phyloP scores from a whole-genome alignment of 2,888 invertebrate genomes.

The Phortica okadai region DNA sequence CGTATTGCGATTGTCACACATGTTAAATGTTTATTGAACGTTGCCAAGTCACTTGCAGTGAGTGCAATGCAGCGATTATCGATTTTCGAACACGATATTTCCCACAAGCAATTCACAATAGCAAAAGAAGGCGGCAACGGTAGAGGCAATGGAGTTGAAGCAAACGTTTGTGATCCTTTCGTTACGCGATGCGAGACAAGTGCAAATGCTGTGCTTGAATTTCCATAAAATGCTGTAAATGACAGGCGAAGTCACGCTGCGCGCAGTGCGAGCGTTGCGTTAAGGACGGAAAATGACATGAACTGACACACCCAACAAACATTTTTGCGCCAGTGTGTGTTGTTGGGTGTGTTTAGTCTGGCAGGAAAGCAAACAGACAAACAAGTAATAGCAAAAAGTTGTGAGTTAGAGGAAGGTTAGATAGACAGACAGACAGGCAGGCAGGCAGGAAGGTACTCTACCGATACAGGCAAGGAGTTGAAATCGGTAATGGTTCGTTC shows the following conservation, averaged over 20 bases:
- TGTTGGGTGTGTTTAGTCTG: not conserved
- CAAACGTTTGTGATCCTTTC: conserved; percentile 4
- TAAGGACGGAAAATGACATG: not conserved
- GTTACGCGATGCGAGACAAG: not conserved
- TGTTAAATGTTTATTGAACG: conserved; percentile 31
- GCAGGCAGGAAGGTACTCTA: not conserved
- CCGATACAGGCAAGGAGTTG: conserved; percentile 1
- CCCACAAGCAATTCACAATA: conserved; percentile 13
- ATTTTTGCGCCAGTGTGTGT: not conserved
- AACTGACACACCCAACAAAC: conserved; percentile 20
- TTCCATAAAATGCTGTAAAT: conserved; percentile 30
- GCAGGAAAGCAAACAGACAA: not conserved
- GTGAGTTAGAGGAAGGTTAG: not conserved
- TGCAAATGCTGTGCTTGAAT: conserved; percentile 22
- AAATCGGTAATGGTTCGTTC: conserved; percentile 38
- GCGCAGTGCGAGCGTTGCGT: conserved; percentile 1
- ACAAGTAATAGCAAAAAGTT: not conserved
- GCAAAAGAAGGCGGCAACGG: not conserved
- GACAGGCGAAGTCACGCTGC: conserved; percentile 21
- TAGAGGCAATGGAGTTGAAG: not conserved
- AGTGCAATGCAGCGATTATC: conserved; percentile 27
- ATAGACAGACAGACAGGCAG: conserved; percentile 1
- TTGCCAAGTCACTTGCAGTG: conserved; percentile 2
- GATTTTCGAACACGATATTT: conserved; percentile 29
- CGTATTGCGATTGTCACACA: conserved; percentile 13